These are phyloP conservation scores for Cyclina sinensis DNA, from an alignment of 1,140 invertebrate genomes.

Conservation along the genomic window DNA sequence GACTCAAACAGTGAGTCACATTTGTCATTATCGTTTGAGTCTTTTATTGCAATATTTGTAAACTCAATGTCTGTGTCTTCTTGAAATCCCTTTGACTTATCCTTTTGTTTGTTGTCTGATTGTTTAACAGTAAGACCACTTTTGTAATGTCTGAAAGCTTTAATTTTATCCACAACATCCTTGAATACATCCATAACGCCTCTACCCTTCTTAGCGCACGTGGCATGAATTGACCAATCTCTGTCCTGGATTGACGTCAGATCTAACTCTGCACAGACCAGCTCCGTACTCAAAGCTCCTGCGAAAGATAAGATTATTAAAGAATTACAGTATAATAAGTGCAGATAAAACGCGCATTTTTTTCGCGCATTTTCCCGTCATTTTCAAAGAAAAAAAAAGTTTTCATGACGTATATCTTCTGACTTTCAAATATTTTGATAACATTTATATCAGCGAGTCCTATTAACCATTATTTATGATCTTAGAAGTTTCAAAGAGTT, in stretches of 20 bases:
- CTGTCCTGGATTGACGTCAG: constrained; percentile 29
- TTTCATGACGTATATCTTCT: no score
- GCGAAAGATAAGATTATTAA: no score
- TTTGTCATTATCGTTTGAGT: constrained; percentile 33
- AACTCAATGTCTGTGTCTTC: not conserved
- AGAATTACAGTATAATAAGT: no score
- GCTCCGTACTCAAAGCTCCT: constrained; percentile 42
- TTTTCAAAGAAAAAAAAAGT: no score
- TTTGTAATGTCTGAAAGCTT: constrained; percentile 49
- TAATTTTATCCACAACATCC: constrained; percentile 59
- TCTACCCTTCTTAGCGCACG: constrained; percentile 26
- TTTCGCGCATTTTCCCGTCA: no score
- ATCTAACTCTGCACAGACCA: constrained; percentile 27
- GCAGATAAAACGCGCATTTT: no score
- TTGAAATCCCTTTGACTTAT: not conserved
- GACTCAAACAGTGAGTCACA: constrained; percentile 39
- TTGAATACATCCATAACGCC: constrained; percentile 20
- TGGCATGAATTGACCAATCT: constrained; percentile 27
- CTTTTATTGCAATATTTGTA: constrained; percentile 36
- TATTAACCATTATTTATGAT: no score
- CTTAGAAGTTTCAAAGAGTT: no score
- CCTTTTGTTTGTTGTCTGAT: not conserved
- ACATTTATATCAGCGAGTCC: no score
- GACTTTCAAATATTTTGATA: no score
- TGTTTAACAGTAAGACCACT: not conserved